Base-by-base conservation (phyloP, 2,888 invertebrate genomes). In the Agrochola litura region DNA sequence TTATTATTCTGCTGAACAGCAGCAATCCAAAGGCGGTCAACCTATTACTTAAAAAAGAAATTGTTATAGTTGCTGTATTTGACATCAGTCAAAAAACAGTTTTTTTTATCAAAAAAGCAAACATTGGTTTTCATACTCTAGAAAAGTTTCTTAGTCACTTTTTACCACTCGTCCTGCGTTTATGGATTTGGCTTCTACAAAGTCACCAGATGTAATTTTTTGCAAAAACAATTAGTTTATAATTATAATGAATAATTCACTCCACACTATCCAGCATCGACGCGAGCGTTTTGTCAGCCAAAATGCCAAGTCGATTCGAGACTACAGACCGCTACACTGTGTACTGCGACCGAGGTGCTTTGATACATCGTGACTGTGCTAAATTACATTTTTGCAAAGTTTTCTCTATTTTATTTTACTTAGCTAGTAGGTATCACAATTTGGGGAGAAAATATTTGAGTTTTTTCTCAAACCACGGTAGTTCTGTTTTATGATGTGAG, bases 231-330 rank as follows among this genome's bases (percentile, higher is more conserved):
- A n/a, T n/a, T n/a, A n/a, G n/a, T n/a, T n/a, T n/a, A n/a, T n/a
- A n/a, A n/a, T n/a, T n/a, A n/a, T n/a, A n/a, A n/a, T n/a, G n/a
- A n/a, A n/a, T 68, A 74, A 67, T n/a, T 37, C 19, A 63, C 88
- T 94, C 94, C 94, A 93, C 88, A 91, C 86, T 84, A 76, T 83
- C 79, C 81, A 92, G 89, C 93, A 87, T 75, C 86, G 89, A 85
- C 90, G 89, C 91, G 89, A 93, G 92, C 93, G 94, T 96, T 92
- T 96, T 95, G 95, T 95, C 95, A 94, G 95, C 95, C 95, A 91
- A 96, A 96, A 96, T 96, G 96, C 94, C 96, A 96, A 93, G 93
- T 92, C 92, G 93, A 92, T 93, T 94, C 92, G 93, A 95, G 95
- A 94, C 95, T 95, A 94, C 92, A 92, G 86, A 93, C 94, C 93